Conservation (phyloP, 2,113 vertebrate species). For the Entomyzon cyanotis region DNA sequence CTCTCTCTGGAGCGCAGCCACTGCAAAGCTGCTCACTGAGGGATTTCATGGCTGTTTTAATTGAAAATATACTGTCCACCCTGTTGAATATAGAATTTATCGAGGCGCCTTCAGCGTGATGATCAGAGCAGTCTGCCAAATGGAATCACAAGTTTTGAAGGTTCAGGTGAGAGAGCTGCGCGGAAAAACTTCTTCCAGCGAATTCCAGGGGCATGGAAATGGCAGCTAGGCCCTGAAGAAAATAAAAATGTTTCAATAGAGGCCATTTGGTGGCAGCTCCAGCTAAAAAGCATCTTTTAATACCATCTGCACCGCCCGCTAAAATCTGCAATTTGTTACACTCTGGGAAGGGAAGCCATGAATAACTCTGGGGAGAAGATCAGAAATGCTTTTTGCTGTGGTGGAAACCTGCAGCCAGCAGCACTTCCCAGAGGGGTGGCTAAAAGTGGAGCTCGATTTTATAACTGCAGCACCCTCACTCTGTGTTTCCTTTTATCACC, state of each 20-base stretch:
- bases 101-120: background rate
- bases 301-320: background rate
- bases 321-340: background rate
- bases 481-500: background rate
- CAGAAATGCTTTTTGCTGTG: background rate
- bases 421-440: background rate
- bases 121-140: background rate
- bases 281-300: background rate
- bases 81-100: background rate
- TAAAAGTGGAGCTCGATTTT: background rate
- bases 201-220: background rate
- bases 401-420: background rate
- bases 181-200: background rate
- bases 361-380: background rate
- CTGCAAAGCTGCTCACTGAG: background rate
- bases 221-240: background rate
- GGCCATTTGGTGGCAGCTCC: background rate
- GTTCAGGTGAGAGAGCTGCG: background rate
- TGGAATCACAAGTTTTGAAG: background rate
- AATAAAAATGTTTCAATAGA: background rate
- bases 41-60: background rate
- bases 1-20: slow-evolving; percentile 24
- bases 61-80: background rate
- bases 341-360: background rate
- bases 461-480: background rate